Evolutionary conservation across 1,140 invertebrate genomes (phyloP), one percentile per base, ranked within the genome.

Genomic region (Subanguina moxae): DNA sequence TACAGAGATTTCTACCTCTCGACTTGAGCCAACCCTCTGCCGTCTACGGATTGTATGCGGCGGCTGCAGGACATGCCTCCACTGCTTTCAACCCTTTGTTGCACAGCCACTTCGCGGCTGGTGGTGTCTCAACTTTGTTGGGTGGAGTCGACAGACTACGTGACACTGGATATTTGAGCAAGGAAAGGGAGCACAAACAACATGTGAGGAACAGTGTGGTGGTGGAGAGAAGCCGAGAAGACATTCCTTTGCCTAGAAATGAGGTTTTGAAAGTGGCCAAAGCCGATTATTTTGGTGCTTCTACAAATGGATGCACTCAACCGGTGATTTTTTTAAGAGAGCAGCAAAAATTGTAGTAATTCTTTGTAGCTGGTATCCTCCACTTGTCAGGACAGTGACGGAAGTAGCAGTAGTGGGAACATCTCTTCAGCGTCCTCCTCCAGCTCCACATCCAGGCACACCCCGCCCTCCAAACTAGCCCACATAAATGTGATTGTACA

Each of bases 361-460:
- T 59, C 30, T 61, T 61, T 61, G n/a, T 32, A 62, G 21, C 61
- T 62, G 15, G 61, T 38, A 11, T 43, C 61, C 1, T 28, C 25
- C 11, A 38, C 9, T 23, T 68, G 66, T 1, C 32, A 38, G 3
- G 66, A 68, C 66, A 69, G 64, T 43, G 66, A 68, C 66, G 66
- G 68, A 13, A 19, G 70, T 21, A n/a, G 27, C 63, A 52, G 48
- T 15, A 25, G 23, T 52, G 48, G 48, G 3, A 52, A 25, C 17
- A 52, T 3, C 17, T 52, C 48, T 52, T 64, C 42, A 23, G 63
- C 65, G 17, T 71, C 67, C 21, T 69, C 64, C 0, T 48, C 68
- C 21, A 68, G 23, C n/a, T n/a, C 9, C 15, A 70, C 19, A 23
- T 64, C 57, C 42, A 64, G n/a, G 13, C 32, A 28, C 59, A 32